Base-by-base conservation (phyloP, 1,140 invertebrate species). In the Aphelenchoides besseyi region DNA sequence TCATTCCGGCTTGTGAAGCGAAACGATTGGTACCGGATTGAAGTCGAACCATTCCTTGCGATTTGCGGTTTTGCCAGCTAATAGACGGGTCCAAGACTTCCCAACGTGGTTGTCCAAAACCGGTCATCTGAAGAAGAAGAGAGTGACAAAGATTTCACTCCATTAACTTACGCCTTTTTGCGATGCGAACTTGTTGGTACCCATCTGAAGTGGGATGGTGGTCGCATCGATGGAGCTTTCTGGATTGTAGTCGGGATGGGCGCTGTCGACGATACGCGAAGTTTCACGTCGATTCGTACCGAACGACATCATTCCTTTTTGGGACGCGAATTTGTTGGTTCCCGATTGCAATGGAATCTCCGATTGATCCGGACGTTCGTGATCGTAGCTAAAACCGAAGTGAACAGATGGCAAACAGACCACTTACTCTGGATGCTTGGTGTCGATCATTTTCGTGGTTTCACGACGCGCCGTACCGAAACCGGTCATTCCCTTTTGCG, bases 21-120 rank as follows among this genome's bases (percentile, higher is more conserved):
- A 82, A 80, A 33, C 78, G 75, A 36, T 37, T 83, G 83, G 55
- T 79, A 70, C 82, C 82, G 32, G 83, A 83, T 68, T 83, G 82
- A 35, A 84, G 79, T 68, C 83, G 81, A 53, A 83, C 82, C 83
- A 83, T 84, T 61, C 82, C 82, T 64, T 83, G 82, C 23, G 83
- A 85, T 57, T 85, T 84, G 55, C 83, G 79, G 69, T 85, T 84
- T 61, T 83, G 82, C 75, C 82, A 85, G 23, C 62, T 70, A 78
- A 83, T 85, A 2, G 74, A 77, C 36, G 83, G 83, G 64, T 83
- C 81, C n/a, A 85, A 71, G 32, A 83, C 82, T 73, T 79, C 61
- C 82, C 83, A 83, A 70, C 82, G 79, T 52, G 73, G 73, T 41
- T 84, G 83, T 69, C 82, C 82, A 73, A 83, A 85, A 29, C 81